A percentile compares a stretch with the other conserved stretches of the same genome.
These are phyloP conservation scores for Pterocles burchelli DNA, from an alignment of 2,113 vertebrate species.

Conservation along the genomic window DNA sequence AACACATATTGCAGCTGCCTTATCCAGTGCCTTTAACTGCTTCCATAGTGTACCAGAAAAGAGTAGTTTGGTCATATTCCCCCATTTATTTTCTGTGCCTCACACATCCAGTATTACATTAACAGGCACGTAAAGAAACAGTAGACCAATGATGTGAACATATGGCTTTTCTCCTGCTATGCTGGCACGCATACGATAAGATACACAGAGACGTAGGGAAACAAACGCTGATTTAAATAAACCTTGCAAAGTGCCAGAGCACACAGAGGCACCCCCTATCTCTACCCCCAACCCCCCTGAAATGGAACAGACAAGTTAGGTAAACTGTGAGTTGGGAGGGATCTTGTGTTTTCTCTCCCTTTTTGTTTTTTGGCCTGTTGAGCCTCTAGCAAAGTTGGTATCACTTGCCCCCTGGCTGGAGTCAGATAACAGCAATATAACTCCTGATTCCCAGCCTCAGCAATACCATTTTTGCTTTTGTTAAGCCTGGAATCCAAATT, in stretches of 20 bases:
- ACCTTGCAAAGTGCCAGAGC: constrained; percentile 24
- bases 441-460: neutral
- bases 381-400: neutral
- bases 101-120: neutral
- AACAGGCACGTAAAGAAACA: neutral
- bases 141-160: constrained; percentile 3
- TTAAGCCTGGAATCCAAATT: constrained; percentile 33
- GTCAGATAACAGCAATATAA: neutral
- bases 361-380: neutral
- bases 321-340: neutral
- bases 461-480: constrained; percentile 9
- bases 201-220: constrained; percentile 27
- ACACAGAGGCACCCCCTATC: neutral
- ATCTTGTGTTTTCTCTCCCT: neutral
- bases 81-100: neutral
- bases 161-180: constrained; percentile 22
- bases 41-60: neutral
- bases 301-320: neutral
- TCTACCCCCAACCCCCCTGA: neutral
- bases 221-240: neutral
- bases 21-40: neutral
- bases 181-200: neutral
- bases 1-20: neutral
- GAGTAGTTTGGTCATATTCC: neutral
- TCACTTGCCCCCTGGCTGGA: neutral